phyloP scores from a whole-genome alignment of 2,888 invertebrate species.

The Pteria penguin region DNA sequence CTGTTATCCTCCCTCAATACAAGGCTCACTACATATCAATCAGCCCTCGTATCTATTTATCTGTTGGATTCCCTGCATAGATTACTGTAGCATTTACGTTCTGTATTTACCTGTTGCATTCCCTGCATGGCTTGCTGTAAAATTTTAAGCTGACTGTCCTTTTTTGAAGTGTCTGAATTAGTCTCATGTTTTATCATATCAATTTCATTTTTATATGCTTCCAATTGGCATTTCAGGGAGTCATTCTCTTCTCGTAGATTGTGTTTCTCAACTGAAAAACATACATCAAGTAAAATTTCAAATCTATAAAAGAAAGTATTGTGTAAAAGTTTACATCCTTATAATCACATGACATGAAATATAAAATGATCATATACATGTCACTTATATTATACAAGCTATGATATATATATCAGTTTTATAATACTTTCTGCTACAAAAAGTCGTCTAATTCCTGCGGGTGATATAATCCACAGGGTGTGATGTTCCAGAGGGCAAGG shows the following conservation, averaged over 20 bases:
- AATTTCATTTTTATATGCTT: slow-evolving; percentile 96
- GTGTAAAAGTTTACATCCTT: background rate
- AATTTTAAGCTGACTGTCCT: slow-evolving; percentile 91
- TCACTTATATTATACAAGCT: no score
- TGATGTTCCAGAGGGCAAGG: no score
- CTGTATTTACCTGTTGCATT: slow-evolving; percentile 79
- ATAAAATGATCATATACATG: background rate
- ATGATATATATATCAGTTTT: no score
- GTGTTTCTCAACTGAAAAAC: slow-evolving; percentile 53
- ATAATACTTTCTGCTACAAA: no score
- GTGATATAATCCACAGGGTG: no score
- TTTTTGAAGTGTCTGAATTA: slow-evolving; percentile 85
- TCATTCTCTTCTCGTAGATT: slow-evolving; percentile 88
- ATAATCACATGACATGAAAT: background rate
- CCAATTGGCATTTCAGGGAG: slow-evolving; percentile 89
- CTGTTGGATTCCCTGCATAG: background rate
- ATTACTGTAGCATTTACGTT: no score
- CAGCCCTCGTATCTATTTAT: no score
- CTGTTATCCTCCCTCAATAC: no score
- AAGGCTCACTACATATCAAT: no score
- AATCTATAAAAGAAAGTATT: background rate
- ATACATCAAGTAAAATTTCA: no score
- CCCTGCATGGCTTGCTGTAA: slow-evolving; percentile 84
- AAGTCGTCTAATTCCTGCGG: no score
- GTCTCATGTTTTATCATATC: slow-evolving; percentile 91